phyloP scores from a whole-genome alignment of 2,797 vertebrate genomes.

The Acipenser ruthenus region DNA sequence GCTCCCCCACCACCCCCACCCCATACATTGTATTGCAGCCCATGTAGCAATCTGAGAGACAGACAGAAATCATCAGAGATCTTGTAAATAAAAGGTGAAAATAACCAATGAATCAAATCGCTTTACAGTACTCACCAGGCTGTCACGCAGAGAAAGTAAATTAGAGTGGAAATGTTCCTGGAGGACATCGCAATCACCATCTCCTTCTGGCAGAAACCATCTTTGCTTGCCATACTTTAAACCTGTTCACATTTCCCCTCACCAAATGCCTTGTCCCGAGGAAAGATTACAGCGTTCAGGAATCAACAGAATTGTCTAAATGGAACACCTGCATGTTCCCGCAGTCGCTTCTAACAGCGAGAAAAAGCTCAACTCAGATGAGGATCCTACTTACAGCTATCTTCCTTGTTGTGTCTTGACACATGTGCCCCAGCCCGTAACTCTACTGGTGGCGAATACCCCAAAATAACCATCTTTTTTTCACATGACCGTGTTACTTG shows the following conservation, averaged over 20 bases:
- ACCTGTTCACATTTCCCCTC: conserved; percentile 69
- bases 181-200: conserved; percentile 70
- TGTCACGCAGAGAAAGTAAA: conserved; percentile 77
- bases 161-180: conserved; percentile 66
- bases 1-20: background rate
- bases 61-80: background rate
- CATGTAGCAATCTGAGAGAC: background rate
- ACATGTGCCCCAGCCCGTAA: conserved; percentile 32
- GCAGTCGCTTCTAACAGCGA: conserved; percentile 20
- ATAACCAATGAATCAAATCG: conserved; percentile 17
- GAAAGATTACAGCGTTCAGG: conserved; percentile 40
- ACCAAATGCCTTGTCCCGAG: conserved; percentile 58
- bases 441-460: conserved; percentile 36
- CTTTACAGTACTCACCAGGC: conserved; percentile 76
- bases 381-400: conserved; percentile 16
- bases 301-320: conserved; percentile 36
- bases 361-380: conserved; percentile 8
- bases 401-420: conserved; percentile 17
- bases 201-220: conserved; percentile 88
- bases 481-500: conserved; percentile 24
- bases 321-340: conserved; percentile 38
- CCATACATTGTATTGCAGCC: background rate
- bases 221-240: conserved; percentile 87
- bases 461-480: conserved; percentile 21
- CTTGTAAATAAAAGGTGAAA: conserved; percentile 13